phyloP scores from a whole-genome alignment of 1,140 invertebrate genomes.

The Drosophila tristis region DNA sequence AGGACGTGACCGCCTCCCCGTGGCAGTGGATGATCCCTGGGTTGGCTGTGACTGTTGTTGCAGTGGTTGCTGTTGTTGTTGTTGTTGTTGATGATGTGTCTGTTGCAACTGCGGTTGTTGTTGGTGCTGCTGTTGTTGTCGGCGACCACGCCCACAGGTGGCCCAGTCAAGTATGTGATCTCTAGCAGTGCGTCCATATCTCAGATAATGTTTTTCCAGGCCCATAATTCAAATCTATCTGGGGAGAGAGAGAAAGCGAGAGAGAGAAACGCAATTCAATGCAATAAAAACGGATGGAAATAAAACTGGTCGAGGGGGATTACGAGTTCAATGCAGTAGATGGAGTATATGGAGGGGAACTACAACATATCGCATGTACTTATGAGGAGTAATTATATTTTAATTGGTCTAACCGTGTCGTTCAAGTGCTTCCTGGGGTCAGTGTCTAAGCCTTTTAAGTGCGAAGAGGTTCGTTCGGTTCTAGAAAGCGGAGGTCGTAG shows the following conservation, averaged over 20 bases:
- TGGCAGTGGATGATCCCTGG: constrained; percentile 47
- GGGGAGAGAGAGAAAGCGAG: constrained; percentile 7
- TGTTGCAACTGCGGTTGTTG: constrained; percentile 40
- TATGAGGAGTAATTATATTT: constrained; percentile 46
- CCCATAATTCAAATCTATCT: constrained; percentile 85
- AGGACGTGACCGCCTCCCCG: constrained; percentile 62
- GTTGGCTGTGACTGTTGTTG: constrained; percentile 27
- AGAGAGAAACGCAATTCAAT: constrained; percentile 19
- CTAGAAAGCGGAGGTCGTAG: not conserved
- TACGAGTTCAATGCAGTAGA: constrained; percentile 24
- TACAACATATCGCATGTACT: constrained; percentile 48
- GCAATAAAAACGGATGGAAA: constrained; percentile 30
- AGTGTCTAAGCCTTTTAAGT: constrained; percentile 31
- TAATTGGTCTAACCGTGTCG: constrained; percentile 46
- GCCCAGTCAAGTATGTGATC: constrained; percentile 88
- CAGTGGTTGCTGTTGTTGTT: constrained; percentile 34
- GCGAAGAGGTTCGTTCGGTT: constrained; percentile 16
- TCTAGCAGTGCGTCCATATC: constrained; percentile 88
- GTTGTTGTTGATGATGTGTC: constrained; percentile 40
- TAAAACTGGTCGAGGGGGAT: constrained; percentile 25
- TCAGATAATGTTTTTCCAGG: constrained; percentile 89
- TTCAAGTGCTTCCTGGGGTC: constrained; percentile 52
- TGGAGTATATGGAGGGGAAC: constrained; percentile 1
- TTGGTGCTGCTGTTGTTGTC: constrained; percentile 34
- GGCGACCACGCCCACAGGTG: constrained; percentile 67